Conservation (phyloP, 2,797 vertebrate species). For the Oreonectes daqikongensis region DNA sequence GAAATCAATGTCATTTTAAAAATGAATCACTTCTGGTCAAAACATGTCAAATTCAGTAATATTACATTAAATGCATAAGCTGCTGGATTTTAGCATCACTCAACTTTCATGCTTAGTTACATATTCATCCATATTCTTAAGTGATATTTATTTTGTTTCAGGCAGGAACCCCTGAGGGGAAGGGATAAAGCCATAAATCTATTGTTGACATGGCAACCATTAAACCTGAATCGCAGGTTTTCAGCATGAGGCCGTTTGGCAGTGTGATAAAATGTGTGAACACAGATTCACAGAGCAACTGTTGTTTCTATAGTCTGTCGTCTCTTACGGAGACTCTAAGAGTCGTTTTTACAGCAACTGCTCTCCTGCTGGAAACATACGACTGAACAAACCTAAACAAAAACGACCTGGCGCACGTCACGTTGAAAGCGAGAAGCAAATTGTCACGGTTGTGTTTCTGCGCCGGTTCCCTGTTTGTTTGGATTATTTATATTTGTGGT, state of each 20-base stretch:
- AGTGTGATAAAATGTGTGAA: slow-evolving; percentile 61
- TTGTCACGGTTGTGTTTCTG: neutral
- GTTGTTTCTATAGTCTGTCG: slow-evolving; percentile 62
- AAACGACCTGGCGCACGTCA: neutral
- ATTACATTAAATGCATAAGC: slow-evolving; percentile 32
- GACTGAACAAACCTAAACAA: slow-evolving; percentile 40
- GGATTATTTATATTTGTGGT: neutral
- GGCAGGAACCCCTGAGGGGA: slow-evolving; percentile 60
- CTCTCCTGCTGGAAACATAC: slow-evolving; percentile 46
- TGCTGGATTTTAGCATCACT: slow-evolving; percentile 47
- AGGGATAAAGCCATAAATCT: slow-evolving; percentile 67
- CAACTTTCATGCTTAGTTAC: slow-evolving; percentile 66
- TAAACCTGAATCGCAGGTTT: slow-evolving; percentile 66
- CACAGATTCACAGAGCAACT: slow-evolving; percentile 62
- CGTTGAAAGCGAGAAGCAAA: slow-evolving; percentile 5
- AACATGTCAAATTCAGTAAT: slow-evolving; percentile 31
- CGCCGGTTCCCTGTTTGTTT: slow-evolving; percentile 14
- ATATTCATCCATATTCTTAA: slow-evolving; percentile 68
- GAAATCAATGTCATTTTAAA: slow-evolving; percentile 38
- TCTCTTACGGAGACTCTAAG: slow-evolving; percentile 53
- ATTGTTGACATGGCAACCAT: slow-evolving; percentile 73
- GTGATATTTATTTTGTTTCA: slow-evolving; percentile 71
- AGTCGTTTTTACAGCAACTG: slow-evolving; percentile 30
- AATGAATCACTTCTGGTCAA: slow-evolving; percentile 27
- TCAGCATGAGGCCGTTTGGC: slow-evolving; percentile 56